Conservation (phyloP, 2,797 vertebrate species). For the Champsocephalus gunnari region DNA sequence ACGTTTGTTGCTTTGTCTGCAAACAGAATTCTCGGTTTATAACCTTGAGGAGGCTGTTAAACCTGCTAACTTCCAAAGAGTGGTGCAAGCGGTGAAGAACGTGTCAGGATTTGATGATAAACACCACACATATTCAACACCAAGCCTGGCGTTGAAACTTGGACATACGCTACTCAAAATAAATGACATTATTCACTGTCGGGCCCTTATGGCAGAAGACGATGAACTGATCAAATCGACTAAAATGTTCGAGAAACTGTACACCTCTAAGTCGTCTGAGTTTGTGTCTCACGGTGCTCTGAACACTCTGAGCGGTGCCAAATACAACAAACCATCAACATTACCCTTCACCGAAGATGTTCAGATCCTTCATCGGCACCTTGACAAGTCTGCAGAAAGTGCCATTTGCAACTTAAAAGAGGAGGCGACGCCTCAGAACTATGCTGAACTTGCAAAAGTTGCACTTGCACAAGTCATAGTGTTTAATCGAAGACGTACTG, state of each 20-base stretch:
- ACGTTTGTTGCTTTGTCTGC: conserved; percentile 31
- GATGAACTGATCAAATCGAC: conserved; percentile 43
- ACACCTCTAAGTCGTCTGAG: conserved; percentile 38
- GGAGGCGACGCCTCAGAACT: conserved; percentile 6
- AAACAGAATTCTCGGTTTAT: conserved; percentile 34
- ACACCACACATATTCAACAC: conserved; percentile 28
- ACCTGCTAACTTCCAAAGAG: conserved; percentile 41
- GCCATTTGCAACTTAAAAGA: conserved; percentile 15
- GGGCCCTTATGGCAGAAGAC: conserved; percentile 53
- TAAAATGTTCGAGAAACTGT: conserved; percentile 52
- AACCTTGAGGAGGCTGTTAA: conserved; percentile 49
- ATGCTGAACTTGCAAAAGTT: conserved; percentile 33
- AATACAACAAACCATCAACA: conserved; percentile 34
- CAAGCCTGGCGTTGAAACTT: conserved; percentile 53
- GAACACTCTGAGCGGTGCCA: conserved; percentile 17
- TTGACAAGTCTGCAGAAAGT: conserved; percentile 18
- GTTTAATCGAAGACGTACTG: conserved; percentile 53
- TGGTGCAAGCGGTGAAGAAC: conserved; percentile 51
- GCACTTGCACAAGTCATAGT: conserved; percentile 43
- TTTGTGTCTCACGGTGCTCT: conserved; percentile 27
- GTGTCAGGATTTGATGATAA: conserved; percentile 47
- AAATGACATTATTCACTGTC: conserved; percentile 48
- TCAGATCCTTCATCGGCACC: conserved; percentile 11
- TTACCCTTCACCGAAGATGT: conserved; percentile 31
- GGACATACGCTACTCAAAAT: conserved; percentile 53